phyloP scores from a whole-genome alignment of 2,113 vertebrate genomes.

The Pseudopipra pipra region DNA sequence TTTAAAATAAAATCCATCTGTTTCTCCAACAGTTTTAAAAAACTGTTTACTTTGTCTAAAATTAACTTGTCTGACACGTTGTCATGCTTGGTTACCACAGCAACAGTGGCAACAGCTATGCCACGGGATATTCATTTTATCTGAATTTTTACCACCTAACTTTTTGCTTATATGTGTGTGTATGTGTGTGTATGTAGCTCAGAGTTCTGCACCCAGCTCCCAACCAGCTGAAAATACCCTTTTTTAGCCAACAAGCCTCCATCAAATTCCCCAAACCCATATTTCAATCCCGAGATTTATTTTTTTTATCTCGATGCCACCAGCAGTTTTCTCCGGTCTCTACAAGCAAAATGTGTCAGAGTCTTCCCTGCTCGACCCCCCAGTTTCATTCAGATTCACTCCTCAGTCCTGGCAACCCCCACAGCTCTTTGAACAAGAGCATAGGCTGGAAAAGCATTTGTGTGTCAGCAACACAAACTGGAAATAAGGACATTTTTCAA shows the following conservation, averaged over 20 bases:
- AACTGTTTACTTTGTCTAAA: slow-evolving; percentile 60
- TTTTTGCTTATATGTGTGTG: background rate
- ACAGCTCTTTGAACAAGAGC: background rate
- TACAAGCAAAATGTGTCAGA: background rate
- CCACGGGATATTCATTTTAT: background rate
- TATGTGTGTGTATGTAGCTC: background rate
- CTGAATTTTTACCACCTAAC: background rate
- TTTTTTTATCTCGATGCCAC: background rate
- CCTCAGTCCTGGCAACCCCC: background rate
- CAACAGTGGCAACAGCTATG: slow-evolving; percentile 22
- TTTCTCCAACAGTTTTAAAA: slow-evolving; percentile 23
- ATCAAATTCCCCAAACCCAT: background rate
- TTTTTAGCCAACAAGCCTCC: background rate
- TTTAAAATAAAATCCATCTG: slow-evolving; percentile 57
- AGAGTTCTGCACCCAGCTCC: background rate
- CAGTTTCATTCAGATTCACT: background rate
- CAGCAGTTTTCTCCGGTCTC: background rate
- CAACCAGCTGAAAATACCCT: background rate
- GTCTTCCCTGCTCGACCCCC: background rate
- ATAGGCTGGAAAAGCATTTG: background rate
- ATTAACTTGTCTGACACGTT: slow-evolving; percentile 66
- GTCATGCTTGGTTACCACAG: slow-evolving; percentile 57
- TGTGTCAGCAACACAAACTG: background rate
- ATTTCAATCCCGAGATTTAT: background rate
- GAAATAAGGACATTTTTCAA: background rate